phyloP scores from a whole-genome alignment of 2,113 vertebrate species.

The Smithornis capensis region DNA sequence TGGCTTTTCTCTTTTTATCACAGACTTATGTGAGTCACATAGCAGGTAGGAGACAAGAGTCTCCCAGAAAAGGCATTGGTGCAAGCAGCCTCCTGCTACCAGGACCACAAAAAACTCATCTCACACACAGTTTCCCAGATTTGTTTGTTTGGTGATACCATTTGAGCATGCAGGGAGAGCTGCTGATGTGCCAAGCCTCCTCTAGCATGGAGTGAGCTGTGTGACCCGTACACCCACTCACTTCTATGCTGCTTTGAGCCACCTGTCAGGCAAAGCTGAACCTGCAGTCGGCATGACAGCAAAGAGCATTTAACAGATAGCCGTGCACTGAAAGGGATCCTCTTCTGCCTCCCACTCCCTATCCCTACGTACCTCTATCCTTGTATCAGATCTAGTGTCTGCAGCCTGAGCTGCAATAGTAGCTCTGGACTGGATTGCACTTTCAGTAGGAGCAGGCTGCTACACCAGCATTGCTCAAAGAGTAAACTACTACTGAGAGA shows the following conservation, averaged over 20 bases:
- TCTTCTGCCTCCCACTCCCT: not conserved
- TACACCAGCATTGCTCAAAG: accelerated
- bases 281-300: not conserved
- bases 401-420: not conserved
- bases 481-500: not conserved
- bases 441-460: not conserved
- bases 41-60: not conserved
- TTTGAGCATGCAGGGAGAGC: accelerated
- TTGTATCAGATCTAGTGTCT: accelerated
- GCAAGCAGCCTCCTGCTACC: not conserved
- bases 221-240: not conserved
- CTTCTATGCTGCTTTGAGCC: not conserved
- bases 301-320: not conserved
- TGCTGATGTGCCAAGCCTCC: not conserved
- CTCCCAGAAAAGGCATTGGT: not conserved
- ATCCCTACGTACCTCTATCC: not conserved
- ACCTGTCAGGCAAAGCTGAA: not conserved
- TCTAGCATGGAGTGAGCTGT: accelerated
- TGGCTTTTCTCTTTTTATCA: not conserved
- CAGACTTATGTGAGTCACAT: not conserved
- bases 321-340: not conserved
- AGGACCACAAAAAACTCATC: not conserved
- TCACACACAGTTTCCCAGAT: accelerated
- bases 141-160: not conserved
- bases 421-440: not conserved